These are phyloP conservation scores for Trichomycterus rosablanca DNA, from an alignment of 2,113 vertebrate genomes.

Conservation along the genomic window DNA sequence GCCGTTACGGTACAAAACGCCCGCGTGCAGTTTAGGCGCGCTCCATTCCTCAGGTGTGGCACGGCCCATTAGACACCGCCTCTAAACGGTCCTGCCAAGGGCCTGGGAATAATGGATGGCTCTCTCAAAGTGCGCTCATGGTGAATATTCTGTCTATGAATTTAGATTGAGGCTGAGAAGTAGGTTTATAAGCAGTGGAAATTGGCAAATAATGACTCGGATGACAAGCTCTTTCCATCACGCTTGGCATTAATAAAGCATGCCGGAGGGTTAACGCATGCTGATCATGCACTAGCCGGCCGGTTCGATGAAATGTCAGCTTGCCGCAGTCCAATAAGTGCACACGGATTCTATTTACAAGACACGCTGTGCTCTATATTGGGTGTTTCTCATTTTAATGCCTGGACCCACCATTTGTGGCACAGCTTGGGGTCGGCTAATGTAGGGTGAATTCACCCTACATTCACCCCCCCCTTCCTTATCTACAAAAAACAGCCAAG, in stretches of 20 bases:
- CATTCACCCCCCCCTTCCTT: too few species aligned
- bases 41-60: constrained; percentile 54
- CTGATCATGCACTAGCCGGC: constrained; percentile 52
- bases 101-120: constrained; percentile 54
- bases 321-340: constrained; percentile 19
- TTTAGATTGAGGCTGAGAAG: constrained; percentile 59
- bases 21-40: constrained; percentile 42
- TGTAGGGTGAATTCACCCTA: too few species aligned
- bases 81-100: constrained; percentile 56
- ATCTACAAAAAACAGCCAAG: too few species aligned
- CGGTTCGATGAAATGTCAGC: constrained; percentile 48
- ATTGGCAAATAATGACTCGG: constrained; percentile 64
- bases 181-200: constrained; percentile 62
- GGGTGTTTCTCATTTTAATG: too few species aligned
- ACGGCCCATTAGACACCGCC: constrained; percentile 57
- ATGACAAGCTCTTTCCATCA: constrained; percentile 65
- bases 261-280: constrained; percentile 54
- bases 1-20: constrained; percentile 48
- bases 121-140: constrained; percentile 45
- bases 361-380: too few species aligned
- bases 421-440: too few species aligned
- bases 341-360: not conserved
- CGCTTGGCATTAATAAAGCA: constrained; percentile 59
- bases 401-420: too few species aligned
- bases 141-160: constrained; percentile 59